phyloP scores from a whole-genome alignment of 2,888 invertebrate genomes.

The Lutraria lutraria region DNA sequence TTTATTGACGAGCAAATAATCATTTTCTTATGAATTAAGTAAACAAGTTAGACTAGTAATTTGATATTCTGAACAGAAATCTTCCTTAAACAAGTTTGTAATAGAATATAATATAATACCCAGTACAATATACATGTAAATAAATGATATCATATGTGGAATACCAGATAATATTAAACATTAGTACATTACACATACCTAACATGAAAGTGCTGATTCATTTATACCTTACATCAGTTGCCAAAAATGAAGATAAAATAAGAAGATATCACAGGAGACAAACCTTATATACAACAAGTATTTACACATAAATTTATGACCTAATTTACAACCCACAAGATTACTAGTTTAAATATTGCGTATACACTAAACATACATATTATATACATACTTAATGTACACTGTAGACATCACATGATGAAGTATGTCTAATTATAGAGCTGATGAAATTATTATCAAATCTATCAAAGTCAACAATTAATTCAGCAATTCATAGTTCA shows the following conservation, averaged over 20 bases:
- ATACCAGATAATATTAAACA: background rate
- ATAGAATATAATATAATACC: no score
- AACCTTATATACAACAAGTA: background rate
- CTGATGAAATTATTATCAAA: background rate
- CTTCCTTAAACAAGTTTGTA: background rate
- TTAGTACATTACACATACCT: background rate
- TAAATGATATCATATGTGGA: background rate
- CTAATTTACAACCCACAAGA: background rate
- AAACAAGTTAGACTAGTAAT: background rate
- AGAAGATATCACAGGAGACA: background rate
- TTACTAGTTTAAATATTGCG: conserved; percentile 14
- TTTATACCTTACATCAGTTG: conserved; percentile 11
- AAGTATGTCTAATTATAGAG: background rate
- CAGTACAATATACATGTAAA: no score
- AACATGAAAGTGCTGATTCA: background rate
- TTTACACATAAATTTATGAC: conserved; percentile 8
- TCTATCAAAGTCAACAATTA: background rate
- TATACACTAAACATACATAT: conserved; percentile 2
- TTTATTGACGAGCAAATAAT: background rate
- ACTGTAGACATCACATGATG: background rate
- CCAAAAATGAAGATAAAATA: background rate
- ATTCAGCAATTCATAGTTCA: background rate
- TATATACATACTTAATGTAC: conserved; percentile 11
- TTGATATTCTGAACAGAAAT: background rate
- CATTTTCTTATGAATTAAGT: background rate